Percentiles rank a stretch among this genome's conserved stretches.
Conservation (phyloP, 1,140 invertebrate genomes). For the Eupeodes corollae region DNA sequence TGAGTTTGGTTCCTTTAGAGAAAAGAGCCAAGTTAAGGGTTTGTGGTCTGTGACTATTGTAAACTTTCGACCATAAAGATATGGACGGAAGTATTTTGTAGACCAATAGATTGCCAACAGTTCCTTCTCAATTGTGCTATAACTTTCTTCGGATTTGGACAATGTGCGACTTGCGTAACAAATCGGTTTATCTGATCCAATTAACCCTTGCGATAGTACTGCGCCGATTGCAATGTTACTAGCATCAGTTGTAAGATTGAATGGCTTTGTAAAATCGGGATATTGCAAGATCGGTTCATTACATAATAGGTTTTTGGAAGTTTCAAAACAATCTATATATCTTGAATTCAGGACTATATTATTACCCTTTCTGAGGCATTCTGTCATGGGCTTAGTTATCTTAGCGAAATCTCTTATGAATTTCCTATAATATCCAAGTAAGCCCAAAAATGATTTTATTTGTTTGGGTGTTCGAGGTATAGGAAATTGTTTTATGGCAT, state of each 20-base stretch:
- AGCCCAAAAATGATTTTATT: constrained; percentile 13
- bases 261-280: constrained; percentile 27
- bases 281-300: constrained; percentile 25
- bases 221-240: constrained; percentile 17
- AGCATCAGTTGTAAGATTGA: constrained; percentile 18
- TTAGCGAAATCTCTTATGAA: too few species aligned
- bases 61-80: constrained; percentile 29
- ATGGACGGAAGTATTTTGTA: constrained; percentile 36
- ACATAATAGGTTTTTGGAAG: constrained; percentile 14
- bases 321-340: too few species aligned
- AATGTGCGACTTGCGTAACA: constrained; percentile 27
- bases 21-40: too few species aligned
- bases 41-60: constrained; percentile 7
- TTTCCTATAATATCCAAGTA: too few species aligned
- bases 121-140: constrained; percentile 29
- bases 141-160: constrained; percentile 33
- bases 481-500: constrained; percentile 12
- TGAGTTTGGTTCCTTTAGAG: too few species aligned
- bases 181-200: too few species aligned
- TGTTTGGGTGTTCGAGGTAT: constrained; percentile 10
- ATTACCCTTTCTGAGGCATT: too few species aligned
- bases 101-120: constrained; percentile 31
- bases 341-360: constrained; percentile 5
- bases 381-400: too few species aligned
- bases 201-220: too few species aligned